phyloP scores from a whole-genome alignment of 2,113 vertebrate species.

The Pontoporia blainvillei region DNA sequence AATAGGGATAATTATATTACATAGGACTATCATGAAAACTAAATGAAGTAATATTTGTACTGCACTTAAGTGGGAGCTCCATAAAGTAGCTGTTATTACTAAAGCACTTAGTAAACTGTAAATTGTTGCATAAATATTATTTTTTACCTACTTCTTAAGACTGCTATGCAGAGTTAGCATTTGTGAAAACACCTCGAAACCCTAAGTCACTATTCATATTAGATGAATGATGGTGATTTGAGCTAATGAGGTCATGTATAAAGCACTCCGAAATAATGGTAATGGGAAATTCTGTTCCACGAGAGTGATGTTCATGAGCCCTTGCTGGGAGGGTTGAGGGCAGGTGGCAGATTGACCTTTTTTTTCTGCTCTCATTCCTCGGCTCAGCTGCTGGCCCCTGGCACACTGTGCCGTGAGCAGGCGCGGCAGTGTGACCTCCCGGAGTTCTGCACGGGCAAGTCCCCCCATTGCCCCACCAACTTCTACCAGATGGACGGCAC shows the following conservation, averaged over 20 bases:
- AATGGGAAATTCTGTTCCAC: not conserved
- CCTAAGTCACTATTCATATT: not conserved
- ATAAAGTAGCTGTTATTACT: not conserved
- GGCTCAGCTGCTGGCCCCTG: conserved; percentile 87
- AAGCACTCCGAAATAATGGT: not conserved
- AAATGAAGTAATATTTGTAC: not conserved
- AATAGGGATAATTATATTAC: not conserved
- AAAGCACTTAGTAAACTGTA: not conserved
- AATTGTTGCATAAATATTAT: not conserved
- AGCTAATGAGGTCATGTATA: not conserved
- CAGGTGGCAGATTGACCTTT: fast-evolving
- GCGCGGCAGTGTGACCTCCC: conserved; percentile 92
- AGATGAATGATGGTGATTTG: not conserved
- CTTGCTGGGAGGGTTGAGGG: not conserved
- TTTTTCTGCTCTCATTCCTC: not conserved
- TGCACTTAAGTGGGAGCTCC: not conserved
- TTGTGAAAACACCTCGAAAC: not conserved
- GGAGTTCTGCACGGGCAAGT: conserved; percentile 92
- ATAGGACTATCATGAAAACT: not conserved
- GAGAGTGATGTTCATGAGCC: not conserved
- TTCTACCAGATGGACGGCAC: conserved; percentile 92
- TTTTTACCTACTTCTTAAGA: not conserved
- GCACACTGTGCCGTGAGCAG: conserved; percentile 86
- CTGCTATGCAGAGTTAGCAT: not conserved
- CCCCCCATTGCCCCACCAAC: conserved; percentile 92